Conservation (phyloP, 2,797 vertebrate genomes). For the Eupleurogrammus muticus region DNA sequence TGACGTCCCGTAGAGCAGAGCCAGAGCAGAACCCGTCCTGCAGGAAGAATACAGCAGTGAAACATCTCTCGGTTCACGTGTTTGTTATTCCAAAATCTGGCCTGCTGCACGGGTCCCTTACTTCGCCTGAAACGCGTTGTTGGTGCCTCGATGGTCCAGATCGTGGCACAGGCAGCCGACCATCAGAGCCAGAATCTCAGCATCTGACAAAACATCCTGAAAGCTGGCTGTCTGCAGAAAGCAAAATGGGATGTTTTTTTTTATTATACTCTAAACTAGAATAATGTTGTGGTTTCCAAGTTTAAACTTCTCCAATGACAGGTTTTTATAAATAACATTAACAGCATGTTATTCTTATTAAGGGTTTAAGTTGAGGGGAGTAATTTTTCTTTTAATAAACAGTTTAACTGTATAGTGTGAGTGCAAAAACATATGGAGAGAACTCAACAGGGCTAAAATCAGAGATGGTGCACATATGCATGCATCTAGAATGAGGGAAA, state of each 20-base stretch:
- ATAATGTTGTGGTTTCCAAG: too few relatives aligned
- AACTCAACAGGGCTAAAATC: neutral
- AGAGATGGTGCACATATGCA: neutral
- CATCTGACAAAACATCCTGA: constrained; percentile 83
- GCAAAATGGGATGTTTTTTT: constrained; percentile 3
- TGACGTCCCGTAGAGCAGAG: constrained; percentile 85
- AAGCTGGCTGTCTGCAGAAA: constrained; percentile 80
- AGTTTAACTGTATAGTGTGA: neutral
- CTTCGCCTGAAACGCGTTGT: constrained; percentile 89
- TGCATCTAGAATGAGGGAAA: neutral
- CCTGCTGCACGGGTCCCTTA: constrained; percentile 48
- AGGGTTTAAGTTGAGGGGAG: neutral
- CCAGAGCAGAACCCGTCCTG: constrained; percentile 86
- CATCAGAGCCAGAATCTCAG: constrained; percentile 86
- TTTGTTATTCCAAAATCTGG: neutral
- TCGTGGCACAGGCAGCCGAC: constrained; percentile 88
- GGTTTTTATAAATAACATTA: constrained; percentile 6
- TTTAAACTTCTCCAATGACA: neutral
- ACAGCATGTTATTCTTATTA: neutral
- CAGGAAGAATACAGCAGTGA: constrained; percentile 34
- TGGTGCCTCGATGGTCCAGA: constrained; percentile 86
- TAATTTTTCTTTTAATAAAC: neutral
- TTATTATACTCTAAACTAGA: too few relatives aligned
- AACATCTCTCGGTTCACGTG: neutral
- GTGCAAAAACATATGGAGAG: neutral